A percentile compares a stretch with the other conserved stretches of the same genome.
These are phyloP conservation scores for Nothobranchius kuhntae DNA, from an alignment of 2,113 vertebrate genomes.

Conservation along the genomic window DNA sequence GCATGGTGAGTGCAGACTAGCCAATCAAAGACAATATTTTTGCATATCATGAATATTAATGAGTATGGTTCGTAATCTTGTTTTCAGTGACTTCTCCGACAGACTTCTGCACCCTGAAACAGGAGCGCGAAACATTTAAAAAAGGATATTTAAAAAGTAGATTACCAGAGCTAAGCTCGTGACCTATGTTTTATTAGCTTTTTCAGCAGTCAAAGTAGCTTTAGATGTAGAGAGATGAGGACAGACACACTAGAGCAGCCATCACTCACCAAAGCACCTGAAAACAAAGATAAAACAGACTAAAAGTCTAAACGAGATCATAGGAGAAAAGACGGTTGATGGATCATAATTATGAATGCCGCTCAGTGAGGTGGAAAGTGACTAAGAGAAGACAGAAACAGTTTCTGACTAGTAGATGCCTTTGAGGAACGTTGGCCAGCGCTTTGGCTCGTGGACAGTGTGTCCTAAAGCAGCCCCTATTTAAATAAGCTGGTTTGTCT, in stretches of 20 bases:
- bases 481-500: slow-evolving; percentile 53
- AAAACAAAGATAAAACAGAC: slow-evolving; percentile 49
- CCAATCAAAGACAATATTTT: too few species aligned
- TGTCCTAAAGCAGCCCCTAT: slow-evolving; percentile 30
- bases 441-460: slow-evolving; percentile 33
- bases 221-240: slow-evolving; percentile 50
- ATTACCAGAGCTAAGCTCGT: slow-evolving; percentile 5
- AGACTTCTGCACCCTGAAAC: too few species aligned
- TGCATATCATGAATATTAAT: too few species aligned
- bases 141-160: background rate
- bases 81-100: too few species aligned
- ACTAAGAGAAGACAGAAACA: slow-evolving; percentile 56
- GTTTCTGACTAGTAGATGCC: slow-evolving; percentile 62
- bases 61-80: too few species aligned
- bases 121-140: too few species aligned
- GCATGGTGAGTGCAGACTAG: too few species aligned
- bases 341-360: slow-evolving; percentile 34
- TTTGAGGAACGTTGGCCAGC: slow-evolving; percentile 52
- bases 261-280: slow-evolving; percentile 33
- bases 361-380: slow-evolving; percentile 27
- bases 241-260: slow-evolving; percentile 40
- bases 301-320: slow-evolving; percentile 31
- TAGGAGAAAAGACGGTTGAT: slow-evolving; percentile 32
- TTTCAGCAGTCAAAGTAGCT: slow-evolving; percentile 30
- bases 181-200: slow-evolving; percentile 51